Conservation (phyloP, 2,113 vertebrate genomes). For the Piaya cayana region DNA sequence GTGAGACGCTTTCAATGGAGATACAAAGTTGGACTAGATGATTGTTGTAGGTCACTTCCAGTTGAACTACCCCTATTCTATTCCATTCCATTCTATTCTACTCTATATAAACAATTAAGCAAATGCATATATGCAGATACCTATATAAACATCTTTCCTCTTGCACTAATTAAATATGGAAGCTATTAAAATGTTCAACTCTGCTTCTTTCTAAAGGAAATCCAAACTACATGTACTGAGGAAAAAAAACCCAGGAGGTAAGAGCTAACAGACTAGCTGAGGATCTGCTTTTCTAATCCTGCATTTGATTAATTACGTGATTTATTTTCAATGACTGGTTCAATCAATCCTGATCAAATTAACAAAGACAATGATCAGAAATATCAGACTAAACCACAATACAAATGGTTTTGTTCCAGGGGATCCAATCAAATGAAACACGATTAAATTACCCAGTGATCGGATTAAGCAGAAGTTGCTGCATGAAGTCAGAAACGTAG, state of each 20-base stretch:
- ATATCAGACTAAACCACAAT: conserved; percentile 44
- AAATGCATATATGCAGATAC: neutral
- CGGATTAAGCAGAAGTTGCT: conserved; percentile 45
- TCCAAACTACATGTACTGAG: neutral
- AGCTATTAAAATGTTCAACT: neutral
- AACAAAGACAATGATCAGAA: conserved; percentile 65
- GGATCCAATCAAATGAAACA: conserved; percentile 58
- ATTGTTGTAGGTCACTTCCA: neutral
- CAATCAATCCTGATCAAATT: conserved; percentile 62
- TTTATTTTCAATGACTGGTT: conserved; percentile 62
- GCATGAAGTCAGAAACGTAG: conserved; percentile 34
- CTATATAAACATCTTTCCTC: neutral
- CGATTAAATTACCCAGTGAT: conserved; percentile 64
- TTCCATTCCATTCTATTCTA: neutral
- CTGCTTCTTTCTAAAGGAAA: neutral
- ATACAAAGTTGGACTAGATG: neutral
- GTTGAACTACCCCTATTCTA: neutral
- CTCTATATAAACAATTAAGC: neutral
- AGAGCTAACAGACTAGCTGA: neutral
- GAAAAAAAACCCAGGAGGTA: neutral
- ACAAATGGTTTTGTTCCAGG: conserved; percentile 65
- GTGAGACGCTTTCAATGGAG: neutral
- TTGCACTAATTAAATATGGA: neutral
- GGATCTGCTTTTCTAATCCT: neutral
- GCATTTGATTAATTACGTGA: conserved; percentile 47